Evolutionary conservation across 1,140 invertebrate genomes (phyloP).

Genomic region (Plodia interpunctella): DNA sequence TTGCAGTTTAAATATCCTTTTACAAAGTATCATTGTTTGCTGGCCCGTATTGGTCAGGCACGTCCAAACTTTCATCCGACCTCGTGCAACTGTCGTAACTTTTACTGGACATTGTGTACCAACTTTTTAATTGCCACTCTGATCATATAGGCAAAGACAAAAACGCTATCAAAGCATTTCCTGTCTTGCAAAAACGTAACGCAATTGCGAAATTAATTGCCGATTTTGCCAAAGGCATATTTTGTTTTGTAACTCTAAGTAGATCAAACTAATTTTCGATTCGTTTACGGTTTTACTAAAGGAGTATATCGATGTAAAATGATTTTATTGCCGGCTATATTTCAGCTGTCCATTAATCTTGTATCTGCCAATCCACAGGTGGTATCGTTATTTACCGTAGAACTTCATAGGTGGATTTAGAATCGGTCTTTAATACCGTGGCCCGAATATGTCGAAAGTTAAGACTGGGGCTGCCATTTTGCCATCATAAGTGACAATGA

Average conservation of each 20-base stretch:
- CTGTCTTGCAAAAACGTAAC: neutral
- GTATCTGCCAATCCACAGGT: neutral
- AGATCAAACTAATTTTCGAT: too few relatives aligned
- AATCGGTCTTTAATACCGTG: neutral
- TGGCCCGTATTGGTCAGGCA: constrained; percentile 11
- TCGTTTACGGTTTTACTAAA: too few relatives aligned
- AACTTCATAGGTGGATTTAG: neutral
- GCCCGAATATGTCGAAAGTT: neutral
- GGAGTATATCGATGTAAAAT: neutral
- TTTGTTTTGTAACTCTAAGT: neutral
- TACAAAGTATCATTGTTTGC: constrained; percentile 7
- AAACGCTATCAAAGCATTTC: neutral
- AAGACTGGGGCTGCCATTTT: neutral
- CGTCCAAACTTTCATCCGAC: constrained; percentile 1
- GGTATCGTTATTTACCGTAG: constrained; percentile 3
- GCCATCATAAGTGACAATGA: too few relatives aligned
- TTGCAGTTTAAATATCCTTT: neutral
- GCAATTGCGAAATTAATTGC: neutral
- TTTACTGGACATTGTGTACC: neutral
- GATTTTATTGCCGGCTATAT: neutral
- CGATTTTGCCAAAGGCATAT: neutral
- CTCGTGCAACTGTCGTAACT: neutral
- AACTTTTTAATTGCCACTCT: neutral
- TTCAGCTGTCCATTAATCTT: neutral
- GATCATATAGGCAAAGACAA: neutral